These are phyloP conservation scores for Leptinotarsa peninsularis DNA, from an alignment of 2,888 invertebrate genomes.

Conservation along the genomic window DNA sequence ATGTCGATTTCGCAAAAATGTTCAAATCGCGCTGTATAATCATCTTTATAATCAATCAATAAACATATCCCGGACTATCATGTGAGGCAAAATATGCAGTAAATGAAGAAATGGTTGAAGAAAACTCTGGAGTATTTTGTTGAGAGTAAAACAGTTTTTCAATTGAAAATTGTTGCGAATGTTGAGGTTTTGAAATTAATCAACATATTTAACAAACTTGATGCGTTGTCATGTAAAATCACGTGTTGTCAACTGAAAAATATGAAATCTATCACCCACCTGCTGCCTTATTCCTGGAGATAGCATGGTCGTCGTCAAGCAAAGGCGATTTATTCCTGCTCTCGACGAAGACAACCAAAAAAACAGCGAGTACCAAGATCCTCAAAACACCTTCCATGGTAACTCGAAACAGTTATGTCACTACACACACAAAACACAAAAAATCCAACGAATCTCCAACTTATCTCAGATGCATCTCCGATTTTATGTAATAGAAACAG, in stretches of 20 bases:
- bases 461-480: constrained; percentile 27
- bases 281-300: constrained; percentile 61
- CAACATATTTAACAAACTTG: neutral
- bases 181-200: neutral
- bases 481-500: constrained; percentile 35
- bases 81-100: neutral
- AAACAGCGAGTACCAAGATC: constrained; percentile 30
- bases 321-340: constrained; percentile 60
- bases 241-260: neutral
- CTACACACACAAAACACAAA: constrained; percentile 35
- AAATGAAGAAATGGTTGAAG: neutral
- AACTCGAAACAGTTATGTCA: constrained; percentile 32
- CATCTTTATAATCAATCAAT: neutral
- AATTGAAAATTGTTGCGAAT: too few species aligned
- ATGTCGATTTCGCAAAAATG: too few species aligned
- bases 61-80: neutral
- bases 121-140: neutral
- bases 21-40: too few species aligned
- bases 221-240: neutral
- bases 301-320: constrained; percentile 58
- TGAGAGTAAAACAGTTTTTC: neutral
- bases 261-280: constrained; percentile 50
- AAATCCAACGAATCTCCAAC: constrained; percentile 22
- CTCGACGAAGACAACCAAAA: constrained; percentile 37
- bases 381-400: constrained; percentile 30